Percentiles rank a stretch among this genome's conserved stretches.
phyloP scores from a whole-genome alignment of 37 sponge, comb jelly and placozoan genomes.

The Petrosia ficiformis region DNA sequence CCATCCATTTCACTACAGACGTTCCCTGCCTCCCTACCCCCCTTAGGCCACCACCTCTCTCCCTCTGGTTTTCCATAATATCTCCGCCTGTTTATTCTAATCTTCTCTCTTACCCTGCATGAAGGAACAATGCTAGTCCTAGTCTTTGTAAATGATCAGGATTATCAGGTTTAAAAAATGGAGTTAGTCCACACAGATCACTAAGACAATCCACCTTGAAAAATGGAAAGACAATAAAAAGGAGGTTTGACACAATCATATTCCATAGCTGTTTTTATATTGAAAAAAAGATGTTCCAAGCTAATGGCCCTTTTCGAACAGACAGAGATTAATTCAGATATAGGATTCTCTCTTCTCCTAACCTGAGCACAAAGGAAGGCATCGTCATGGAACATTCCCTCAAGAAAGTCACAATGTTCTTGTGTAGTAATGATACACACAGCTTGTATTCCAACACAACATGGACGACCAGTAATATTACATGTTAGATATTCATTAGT shows the following conservation, averaged over 20 bases:
- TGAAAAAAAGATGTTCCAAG: too few relatives aligned
- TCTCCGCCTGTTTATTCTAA: too few relatives aligned
- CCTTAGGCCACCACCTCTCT: too few relatives aligned
- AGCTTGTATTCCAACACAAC: slow-evolving; percentile 88
- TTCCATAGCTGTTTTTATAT: too few relatives aligned
- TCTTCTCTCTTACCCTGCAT: slow-evolving; percentile 71
- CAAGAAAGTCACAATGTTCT: slow-evolving; percentile 74
- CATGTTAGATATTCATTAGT: slow-evolving; percentile 64
- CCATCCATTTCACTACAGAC: too few relatives aligned
- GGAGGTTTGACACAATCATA: too few relatives aligned
- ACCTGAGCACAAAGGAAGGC: slow-evolving; percentile 87
- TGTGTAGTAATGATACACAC: slow-evolving; percentile 75
- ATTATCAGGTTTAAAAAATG: slow-evolving; percentile 48
- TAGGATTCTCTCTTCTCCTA: too few relatives aligned
- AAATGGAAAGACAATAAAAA: too few relatives aligned
- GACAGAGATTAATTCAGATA: too few relatives aligned
- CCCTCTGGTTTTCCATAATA: too few relatives aligned
- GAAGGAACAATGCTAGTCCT: slow-evolving; percentile 70
- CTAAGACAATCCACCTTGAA: slow-evolving; percentile 88
- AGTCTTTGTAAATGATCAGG: slow-evolving; percentile 92
- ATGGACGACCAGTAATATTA: slow-evolving; percentile 86
- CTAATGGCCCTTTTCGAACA: too few relatives aligned
- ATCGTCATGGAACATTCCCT: slow-evolving; percentile 80
- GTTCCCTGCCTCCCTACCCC: too few relatives aligned
- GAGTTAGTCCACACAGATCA: slow-evolving; percentile 79